Evolutionary conservation across 2,888 invertebrate genomes (phyloP).

Genomic region (Notocelia uddmanniana): DNA sequence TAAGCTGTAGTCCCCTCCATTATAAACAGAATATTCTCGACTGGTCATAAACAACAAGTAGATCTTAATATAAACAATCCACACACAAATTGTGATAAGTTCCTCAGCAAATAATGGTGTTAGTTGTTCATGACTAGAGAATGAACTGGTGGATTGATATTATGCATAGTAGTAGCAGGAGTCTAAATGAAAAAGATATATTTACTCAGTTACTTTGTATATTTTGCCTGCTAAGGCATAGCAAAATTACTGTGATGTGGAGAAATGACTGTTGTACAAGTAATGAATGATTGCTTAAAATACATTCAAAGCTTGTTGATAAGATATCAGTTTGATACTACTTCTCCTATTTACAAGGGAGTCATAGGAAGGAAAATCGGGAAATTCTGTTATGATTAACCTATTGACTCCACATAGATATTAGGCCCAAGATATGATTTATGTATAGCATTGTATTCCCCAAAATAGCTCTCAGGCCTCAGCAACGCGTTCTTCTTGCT

Average conservation of each 20-base stretch:
- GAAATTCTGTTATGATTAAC: too few species aligned
- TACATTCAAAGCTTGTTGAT: too few species aligned
- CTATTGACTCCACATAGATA: background rate
- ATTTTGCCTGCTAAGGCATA: background rate
- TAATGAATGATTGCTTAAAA: too few species aligned
- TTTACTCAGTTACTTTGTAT: background rate
- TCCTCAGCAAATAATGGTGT: conserved; percentile 6
- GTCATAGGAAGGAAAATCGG: background rate
- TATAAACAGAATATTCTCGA: too few species aligned
- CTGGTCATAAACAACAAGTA: background rate
- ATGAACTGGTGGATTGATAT: background rate
- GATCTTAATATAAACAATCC: background rate
- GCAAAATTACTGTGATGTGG: background rate
- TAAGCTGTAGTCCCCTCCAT: background rate
- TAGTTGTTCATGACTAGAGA: background rate
- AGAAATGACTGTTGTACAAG: too few species aligned
- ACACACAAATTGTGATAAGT: conserved; percentile 10
- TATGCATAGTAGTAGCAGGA: background rate
- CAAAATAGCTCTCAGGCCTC: too few species aligned
- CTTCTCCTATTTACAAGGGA: too few species aligned
- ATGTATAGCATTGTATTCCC: background rate
- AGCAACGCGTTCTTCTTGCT: too few species aligned
- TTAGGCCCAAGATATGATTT: background rate
- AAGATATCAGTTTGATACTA: too few species aligned
- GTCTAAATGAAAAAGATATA: background rate